Evolutionary conservation across 2,113 vertebrate genomes (phyloP), one percentile per base, ranked within the genome.

Genomic region (Saccopteryx bilineata): DNA sequence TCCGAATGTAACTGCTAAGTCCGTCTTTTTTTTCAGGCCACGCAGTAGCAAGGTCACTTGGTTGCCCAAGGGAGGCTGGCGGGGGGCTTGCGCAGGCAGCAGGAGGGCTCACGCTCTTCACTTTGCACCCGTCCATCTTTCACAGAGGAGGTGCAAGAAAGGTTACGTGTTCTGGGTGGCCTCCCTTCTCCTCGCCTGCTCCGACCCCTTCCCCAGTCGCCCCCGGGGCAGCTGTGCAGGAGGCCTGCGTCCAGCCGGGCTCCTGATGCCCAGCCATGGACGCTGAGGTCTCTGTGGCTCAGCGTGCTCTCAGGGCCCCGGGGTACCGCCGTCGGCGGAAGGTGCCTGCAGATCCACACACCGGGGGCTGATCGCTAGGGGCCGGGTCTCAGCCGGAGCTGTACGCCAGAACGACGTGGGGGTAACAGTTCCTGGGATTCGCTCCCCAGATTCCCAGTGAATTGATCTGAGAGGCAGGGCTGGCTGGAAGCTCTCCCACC

Each of bases 1-100:
- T 46, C 31, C 26, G 63, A 58, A 18, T 23, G 23, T 24, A 21
- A 33, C 21, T 31, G 39, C 17, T 13, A 66, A 54, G 26, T 28
- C 24, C 17, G 10, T 5, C 6, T 24, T 84, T 78, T 46, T 60
- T 39, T 85, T 76, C 24, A 46, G 17, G 21, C 5, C 26, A 9
- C 5, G 54, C 33, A 50, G n/a, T n/a, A n/a, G 18, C 31, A 88
- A 19, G n/a, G 11, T 26, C 11, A 7, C 3, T 1, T 4, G 12
- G 48, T 3, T 39, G 52, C 33, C 21, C 0, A 0, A 21, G 66
- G 26, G 5, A 33, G 26, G 52, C 39, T 9, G 17, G 6, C 1
- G 0, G 4, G 48, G 9, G 3, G 10, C 33, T 5, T 0, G 15
- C 17, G 19, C 26, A 28, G 3, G 33, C 12, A 18, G 28, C 54